These are phyloP conservation scores for Chionoecetes opilio DNA, from an alignment of 1,140 invertebrate species.

Conservation along the genomic window DNA sequence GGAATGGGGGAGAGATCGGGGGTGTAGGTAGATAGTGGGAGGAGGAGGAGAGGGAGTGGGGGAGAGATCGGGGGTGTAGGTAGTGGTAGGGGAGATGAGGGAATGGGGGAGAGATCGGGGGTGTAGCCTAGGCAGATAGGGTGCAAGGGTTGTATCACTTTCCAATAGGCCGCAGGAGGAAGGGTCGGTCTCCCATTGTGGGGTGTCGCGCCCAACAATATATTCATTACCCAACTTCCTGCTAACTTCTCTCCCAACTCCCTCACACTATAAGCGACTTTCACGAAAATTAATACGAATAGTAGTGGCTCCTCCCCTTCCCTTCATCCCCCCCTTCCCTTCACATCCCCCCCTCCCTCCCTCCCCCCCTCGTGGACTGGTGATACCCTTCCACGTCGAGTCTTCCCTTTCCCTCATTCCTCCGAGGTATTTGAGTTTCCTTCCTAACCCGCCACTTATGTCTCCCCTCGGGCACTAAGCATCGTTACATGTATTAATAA, in stretches of 20 bases:
- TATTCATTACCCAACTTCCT: conserved; percentile 45
- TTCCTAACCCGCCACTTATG: too few relatives aligned
- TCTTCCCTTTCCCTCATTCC: conserved; percentile 12
- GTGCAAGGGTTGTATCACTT: neutral
- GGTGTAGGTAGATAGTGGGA: neutral
- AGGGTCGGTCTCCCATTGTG: conserved; percentile 34
- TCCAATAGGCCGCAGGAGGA: neutral
- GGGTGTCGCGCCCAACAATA: conserved; percentile 33
- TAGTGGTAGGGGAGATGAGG: too few relatives aligned
- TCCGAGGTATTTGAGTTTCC: neutral
- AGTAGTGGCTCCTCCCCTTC: conserved; percentile 19
- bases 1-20: too few relatives aligned
- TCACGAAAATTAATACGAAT: conserved; percentile 43
- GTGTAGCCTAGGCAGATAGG: neutral
- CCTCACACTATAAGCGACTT: conserved; percentile 33
- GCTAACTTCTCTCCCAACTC: conserved; percentile 15
- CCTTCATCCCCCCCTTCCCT: neutral
- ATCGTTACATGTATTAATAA: too few relatives aligned
- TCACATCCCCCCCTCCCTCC: neutral
- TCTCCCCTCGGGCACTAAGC: too few relatives aligned
- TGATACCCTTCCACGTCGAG: neutral
- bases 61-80: neutral
- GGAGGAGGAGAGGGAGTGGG: neutral
- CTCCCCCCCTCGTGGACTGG: neutral
- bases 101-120: too few relatives aligned